These are phyloP conservation scores for Drosophila peninsularis DNA, from an alignment of 2,888 invertebrate genomes.

Conservation along the genomic window DNA sequence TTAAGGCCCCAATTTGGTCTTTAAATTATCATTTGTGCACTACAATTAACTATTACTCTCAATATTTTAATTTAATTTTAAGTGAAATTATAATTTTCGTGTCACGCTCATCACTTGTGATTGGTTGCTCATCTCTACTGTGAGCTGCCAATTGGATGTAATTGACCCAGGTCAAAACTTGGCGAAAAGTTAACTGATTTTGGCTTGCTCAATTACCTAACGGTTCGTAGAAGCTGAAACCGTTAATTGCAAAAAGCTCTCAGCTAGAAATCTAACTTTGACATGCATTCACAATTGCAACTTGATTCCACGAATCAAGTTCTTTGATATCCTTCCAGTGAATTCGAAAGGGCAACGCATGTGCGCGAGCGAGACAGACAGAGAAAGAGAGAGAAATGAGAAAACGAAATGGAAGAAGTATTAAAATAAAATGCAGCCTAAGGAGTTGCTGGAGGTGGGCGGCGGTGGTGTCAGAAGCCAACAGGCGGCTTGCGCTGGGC, in stretches of 20 bases:
- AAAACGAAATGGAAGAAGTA: not conserved
- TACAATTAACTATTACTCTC: not conserved
- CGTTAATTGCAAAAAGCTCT: conserved; percentile 1
- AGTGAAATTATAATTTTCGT: not conserved
- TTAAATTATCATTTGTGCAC: not conserved
- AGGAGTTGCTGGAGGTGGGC: conserved; percentile 26
- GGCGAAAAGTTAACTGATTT: not conserved
- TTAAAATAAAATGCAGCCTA: conserved; percentile 36
- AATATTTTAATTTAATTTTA: too few relatives aligned
- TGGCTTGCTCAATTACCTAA: not conserved
- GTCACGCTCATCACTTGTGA: not conserved
- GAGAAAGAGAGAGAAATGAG: not conserved
- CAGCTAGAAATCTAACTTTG: not conserved
- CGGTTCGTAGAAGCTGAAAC: not conserved
- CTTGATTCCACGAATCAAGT: conserved; percentile 2
- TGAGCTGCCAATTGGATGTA: conserved; percentile 2
- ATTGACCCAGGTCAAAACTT: conserved; percentile 18
- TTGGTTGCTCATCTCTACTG: not conserved
- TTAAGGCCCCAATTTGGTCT: not conserved
- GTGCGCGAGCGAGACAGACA: not conserved
- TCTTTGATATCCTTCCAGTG: conserved; percentile 7
- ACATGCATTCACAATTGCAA: conserved; percentile 2
- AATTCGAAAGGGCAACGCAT: not conserved
- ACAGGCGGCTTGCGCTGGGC: conserved; percentile 10
- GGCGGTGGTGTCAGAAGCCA: conserved; percentile 4